Evolutionary conservation across 2,888 invertebrate species (phyloP).

Genomic region (Hirtodrosophila alboralis): DNA sequence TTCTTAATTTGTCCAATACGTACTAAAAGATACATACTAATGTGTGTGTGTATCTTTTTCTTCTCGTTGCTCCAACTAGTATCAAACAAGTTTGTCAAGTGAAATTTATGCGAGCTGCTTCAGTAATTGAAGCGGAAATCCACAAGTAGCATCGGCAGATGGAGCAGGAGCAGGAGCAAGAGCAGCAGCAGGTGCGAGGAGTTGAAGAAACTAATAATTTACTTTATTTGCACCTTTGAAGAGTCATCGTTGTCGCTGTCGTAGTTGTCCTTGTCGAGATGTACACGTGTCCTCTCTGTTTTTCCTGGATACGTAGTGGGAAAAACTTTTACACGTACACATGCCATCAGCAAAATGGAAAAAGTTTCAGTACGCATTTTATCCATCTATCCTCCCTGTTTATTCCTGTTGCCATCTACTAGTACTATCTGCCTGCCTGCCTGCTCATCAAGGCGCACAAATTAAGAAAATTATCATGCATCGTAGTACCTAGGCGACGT

Average conservation of each 20-base stretch:
- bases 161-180: constrained; percentile 11
- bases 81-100: constrained; percentile 73
- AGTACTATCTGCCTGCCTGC: constrained; percentile 18
- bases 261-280: constrained; percentile 25
- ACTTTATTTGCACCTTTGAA: constrained; percentile 79
- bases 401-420: neutral
- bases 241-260: constrained; percentile 49
- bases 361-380: constrained; percentile 58
- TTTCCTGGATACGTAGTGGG: constrained; percentile 33
- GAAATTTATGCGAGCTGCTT: constrained; percentile 73
- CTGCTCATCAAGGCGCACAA: constrained; percentile 71
- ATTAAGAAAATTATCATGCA: constrained; percentile 79
- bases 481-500: constrained; percentile 71
- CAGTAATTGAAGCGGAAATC: constrained; percentile 77
- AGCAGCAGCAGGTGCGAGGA: constrained; percentile 30
- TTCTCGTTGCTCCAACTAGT: constrained; percentile 32
- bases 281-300: constrained; percentile 9
- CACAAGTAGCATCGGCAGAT: constrained; percentile 61
- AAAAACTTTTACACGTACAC: constrained; percentile 73
- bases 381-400: neutral
- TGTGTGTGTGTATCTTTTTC: constrained; percentile 1
- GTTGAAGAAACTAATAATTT: constrained; percentile 72
- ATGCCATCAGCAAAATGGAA: constrained; percentile 75
- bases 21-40: too few relatives aligned
- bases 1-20: too few relatives aligned